Evolutionary conservation across 1,140 invertebrate genomes (phyloP).

Genomic region (Teleopsis dalmanni): DNA sequence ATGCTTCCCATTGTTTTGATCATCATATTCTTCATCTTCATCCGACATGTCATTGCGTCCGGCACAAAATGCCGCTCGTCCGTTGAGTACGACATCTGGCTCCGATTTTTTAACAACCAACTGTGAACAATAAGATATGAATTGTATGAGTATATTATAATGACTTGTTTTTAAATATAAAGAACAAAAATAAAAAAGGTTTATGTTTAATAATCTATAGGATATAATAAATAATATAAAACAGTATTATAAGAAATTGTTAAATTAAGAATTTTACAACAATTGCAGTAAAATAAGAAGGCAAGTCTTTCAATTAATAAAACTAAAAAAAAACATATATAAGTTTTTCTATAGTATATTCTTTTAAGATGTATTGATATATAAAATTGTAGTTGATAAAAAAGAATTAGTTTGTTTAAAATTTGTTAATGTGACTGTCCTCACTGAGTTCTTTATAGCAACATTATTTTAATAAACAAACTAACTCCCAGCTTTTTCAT

Average conservation of each 20-base stretch:
- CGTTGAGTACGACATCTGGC: slow-evolving; percentile 58
- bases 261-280: not conserved
- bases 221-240: not conserved
- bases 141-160: slow-evolving; percentile 6
- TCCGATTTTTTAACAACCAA: slow-evolving; percentile 53
- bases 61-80: slow-evolving; percentile 68
- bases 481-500: too few relatives aligned
- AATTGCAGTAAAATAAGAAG: not conserved
- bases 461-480: too few relatives aligned
- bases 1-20: slow-evolving; percentile 43
- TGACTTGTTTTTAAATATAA: not conserved
- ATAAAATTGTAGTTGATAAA: too few relatives aligned
- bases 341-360: too few relatives aligned
- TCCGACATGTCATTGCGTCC: slow-evolving; percentile 69
- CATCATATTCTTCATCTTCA: slow-evolving; percentile 48
- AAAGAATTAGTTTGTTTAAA: too few relatives aligned
- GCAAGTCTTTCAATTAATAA: too few relatives aligned
- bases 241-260: not conserved
- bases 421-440: too few relatives aligned
- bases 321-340: too few relatives aligned
- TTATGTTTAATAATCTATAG: too few relatives aligned
- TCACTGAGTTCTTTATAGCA: too few relatives aligned
- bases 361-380: too few relatives aligned
- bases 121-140: slow-evolving; percentile 27
- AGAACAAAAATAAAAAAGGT: too few relatives aligned